A percentile compares a stretch with the other conserved stretches of the same genome.
These are phyloP conservation scores for Pocillopora verrucosa DNA, from an alignment of 64 coral and sea anemone species.

Conservation along the genomic window DNA sequence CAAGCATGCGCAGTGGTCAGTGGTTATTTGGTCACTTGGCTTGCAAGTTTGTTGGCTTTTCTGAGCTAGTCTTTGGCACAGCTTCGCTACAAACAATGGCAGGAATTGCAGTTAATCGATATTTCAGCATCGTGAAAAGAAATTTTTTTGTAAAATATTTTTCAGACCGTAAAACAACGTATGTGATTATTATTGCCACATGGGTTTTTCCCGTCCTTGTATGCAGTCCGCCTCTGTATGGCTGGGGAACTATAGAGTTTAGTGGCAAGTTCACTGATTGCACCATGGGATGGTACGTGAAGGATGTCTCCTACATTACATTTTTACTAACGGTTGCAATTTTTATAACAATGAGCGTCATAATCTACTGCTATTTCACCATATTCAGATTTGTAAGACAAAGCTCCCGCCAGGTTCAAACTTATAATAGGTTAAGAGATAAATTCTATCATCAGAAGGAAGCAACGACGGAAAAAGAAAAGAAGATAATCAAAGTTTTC, in stretches of 20 bases:
- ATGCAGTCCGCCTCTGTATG: slow-evolving; percentile 47
- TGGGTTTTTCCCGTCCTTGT: slow-evolving; percentile 43
- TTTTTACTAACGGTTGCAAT: slow-evolving; percentile 31
- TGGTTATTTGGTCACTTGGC: slow-evolving; percentile 48
- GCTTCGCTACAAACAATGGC: slow-evolving; percentile 53
- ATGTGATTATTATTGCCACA: not conserved
- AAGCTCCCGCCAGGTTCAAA: slow-evolving; percentile 19
- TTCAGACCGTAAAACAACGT: slow-evolving; percentile 41
- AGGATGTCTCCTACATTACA: slow-evolving; percentile 29
- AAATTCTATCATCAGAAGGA: not conserved
- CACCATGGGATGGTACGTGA: slow-evolving; percentile 35
- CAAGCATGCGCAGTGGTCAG: slow-evolving; percentile 34
- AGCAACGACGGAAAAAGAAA: slow-evolving; percentile 13
- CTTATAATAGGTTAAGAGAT: not conserved
- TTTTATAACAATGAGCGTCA: slow-evolving; percentile 35
- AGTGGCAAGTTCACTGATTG: slow-evolving; percentile 58
- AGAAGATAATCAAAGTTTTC: slow-evolving; percentile 45
- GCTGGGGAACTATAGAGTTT: slow-evolving; percentile 62
- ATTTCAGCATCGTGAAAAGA: slow-evolving; percentile 56
- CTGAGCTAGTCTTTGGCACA: slow-evolving; percentile 49
- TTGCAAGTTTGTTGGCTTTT: slow-evolving; percentile 22
- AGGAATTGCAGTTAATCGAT: slow-evolving; percentile 51
- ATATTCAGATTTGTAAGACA: slow-evolving; percentile 56
- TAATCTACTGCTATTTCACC: slow-evolving; percentile 54
- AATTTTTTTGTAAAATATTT: slow-evolving; percentile 48